A percentile compares a stretch with the other conserved stretches of the same genome.
Conservation (phyloP, 2,888 invertebrate species). For the Melanophora roralis region DNA sequence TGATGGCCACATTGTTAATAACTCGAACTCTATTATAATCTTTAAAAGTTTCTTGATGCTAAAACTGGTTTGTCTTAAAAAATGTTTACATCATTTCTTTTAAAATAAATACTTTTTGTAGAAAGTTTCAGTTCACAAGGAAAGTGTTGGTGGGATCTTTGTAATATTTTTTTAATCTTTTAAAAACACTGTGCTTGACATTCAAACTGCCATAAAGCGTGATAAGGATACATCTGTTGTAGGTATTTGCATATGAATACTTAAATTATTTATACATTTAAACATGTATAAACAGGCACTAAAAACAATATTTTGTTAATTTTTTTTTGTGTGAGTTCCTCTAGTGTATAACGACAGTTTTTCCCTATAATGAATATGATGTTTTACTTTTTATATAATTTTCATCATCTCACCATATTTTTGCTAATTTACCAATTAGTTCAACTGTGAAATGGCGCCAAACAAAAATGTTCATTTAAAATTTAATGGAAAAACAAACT, state of each 20-base stretch:
- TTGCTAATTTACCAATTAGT: constrained; percentile 63
- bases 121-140: no score
- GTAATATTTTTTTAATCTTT: no score
- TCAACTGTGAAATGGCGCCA: constrained; percentile 63
- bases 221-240: constrained; percentile 51
- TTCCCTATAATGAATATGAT: constrained; percentile 21
- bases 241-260: constrained; percentile 49
- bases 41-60: no score
- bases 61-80: no score
- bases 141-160: no score
- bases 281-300: constrained; percentile 33
- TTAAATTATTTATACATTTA: constrained; percentile 48
- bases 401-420: constrained; percentile 54
- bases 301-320: constrained; percentile 35
- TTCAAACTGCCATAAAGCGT: not conserved
- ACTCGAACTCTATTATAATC: no score
- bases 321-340: not conserved
- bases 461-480: constrained; percentile 48
- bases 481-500: not conserved
- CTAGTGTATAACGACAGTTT: constrained; percentile 13
- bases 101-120: no score
- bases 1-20: no score
- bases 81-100: no score
- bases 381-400: constrained; percentile 17
- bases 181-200: not conserved